phyloP scores from a whole-genome alignment of 2,888 invertebrate genomes.

The Pyrrhia umbra region DNA sequence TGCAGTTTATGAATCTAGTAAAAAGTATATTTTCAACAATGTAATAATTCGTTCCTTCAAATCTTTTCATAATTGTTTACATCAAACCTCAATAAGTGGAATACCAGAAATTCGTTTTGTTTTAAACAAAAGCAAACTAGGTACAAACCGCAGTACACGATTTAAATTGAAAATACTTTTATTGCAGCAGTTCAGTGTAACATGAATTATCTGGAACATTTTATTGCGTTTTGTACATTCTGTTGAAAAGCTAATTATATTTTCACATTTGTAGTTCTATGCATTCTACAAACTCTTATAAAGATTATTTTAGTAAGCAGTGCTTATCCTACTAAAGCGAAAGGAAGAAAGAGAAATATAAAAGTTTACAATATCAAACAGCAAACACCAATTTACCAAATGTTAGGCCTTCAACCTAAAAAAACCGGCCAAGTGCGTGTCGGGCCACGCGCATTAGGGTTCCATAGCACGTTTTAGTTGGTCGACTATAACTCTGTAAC shows the following conservation, averaged over 20 bases:
- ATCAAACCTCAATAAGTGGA: background rate
- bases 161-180: constrained; percentile 3
- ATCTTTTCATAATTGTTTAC: background rate
- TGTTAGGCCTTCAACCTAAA: too few relatives aligned
- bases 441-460: too few relatives aligned
- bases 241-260: background rate
- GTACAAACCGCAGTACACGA: background rate
- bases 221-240: background rate
- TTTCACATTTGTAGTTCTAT: background rate
- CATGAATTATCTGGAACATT: background rate
- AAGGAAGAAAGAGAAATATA: too few relatives aligned
- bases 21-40: too few relatives aligned
- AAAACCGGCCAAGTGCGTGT: too few relatives aligned
- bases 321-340: too few relatives aligned
- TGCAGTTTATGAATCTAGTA: background rate
- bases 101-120: background rate
- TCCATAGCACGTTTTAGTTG: too few relatives aligned
- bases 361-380: too few relatives aligned
- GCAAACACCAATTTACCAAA: too few relatives aligned
- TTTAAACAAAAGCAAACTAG: constrained; percentile 3
- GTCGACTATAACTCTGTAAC: too few relatives aligned
- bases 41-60: background rate
- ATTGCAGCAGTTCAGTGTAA: background rate
- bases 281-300: too few relatives aligned
- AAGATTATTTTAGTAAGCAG: background rate